These are phyloP conservation scores for Rhagologus leucostigma DNA, from an alignment of 2,113 vertebrate species.

Conservation along the genomic window DNA sequence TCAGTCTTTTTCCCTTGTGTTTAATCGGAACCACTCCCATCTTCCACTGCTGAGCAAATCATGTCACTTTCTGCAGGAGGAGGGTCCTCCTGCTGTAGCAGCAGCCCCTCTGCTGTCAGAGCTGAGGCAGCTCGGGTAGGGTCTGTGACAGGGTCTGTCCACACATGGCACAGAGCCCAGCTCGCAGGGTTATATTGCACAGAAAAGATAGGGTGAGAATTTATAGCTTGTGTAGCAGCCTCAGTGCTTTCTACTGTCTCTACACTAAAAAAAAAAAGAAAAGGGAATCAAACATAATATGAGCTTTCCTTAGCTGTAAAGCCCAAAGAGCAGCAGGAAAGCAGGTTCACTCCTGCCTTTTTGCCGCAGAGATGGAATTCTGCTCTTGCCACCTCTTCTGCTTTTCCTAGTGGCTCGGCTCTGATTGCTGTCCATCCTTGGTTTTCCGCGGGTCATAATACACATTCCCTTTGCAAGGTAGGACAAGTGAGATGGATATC, in stretches of 20 bases:
- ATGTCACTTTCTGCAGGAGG: neutral
- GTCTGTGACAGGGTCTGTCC: neutral
- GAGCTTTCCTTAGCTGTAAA: neutral
- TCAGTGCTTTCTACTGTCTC: neutral
- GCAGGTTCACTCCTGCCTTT: neutral
- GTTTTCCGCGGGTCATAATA: neutral
- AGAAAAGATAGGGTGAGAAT: neutral
- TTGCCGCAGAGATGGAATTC: neutral
- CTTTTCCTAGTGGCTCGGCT: neutral
- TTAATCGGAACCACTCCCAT: neutral
- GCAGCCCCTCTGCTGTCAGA: neutral
- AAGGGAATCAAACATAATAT: neutral
- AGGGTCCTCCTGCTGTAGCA: neutral
- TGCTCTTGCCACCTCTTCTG: neutral
- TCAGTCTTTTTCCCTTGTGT: neutral
- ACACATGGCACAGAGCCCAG: neutral
- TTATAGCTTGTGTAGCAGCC: neutral
- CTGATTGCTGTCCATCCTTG: neutral
- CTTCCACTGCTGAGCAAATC: neutral
- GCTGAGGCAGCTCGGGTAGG: neutral
- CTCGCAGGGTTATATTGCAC: neutral
- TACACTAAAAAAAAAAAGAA: neutral
- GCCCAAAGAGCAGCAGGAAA: neutral
- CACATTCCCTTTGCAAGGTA: neutral
- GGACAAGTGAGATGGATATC: neutral